Evolutionary conservation across 1,140 invertebrate genomes (phyloP).

Genomic region (Anoplophora glabripennis): DNA sequence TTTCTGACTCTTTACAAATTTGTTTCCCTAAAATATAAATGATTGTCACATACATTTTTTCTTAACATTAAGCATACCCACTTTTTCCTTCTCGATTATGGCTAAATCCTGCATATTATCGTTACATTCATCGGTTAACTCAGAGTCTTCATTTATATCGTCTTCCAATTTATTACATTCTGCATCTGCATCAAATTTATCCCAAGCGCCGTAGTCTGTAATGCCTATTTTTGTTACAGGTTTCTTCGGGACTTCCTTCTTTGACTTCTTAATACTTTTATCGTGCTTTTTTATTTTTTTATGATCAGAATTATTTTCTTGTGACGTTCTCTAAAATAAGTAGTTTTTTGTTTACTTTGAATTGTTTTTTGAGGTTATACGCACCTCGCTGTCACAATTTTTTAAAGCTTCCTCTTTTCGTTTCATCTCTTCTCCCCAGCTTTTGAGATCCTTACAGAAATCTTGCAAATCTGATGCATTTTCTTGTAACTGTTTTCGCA

Average conservation of each 20-base stretch:
- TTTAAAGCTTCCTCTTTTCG: constrained; percentile 67
- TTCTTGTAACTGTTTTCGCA: constrained; percentile 68
- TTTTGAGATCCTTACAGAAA: constrained; percentile 73
- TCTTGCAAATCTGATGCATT: constrained; percentile 71
- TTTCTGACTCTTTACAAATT: constrained; percentile 71
- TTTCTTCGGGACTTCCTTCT: constrained; percentile 47
- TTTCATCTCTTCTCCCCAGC: constrained; percentile 84
- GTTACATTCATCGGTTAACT: constrained; percentile 49
- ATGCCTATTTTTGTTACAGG: constrained; percentile 50
- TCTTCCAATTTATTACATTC: constrained; percentile 67
- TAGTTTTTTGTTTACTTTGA: constrained; percentile 49
- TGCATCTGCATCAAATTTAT: constrained; percentile 79
- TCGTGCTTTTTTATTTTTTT: constrained; percentile 54
- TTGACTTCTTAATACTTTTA: constrained; percentile 42
- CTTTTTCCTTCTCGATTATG: constrained; percentile 60
- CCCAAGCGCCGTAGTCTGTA: constrained; percentile 72
- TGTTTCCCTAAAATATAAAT: constrained; percentile 71
- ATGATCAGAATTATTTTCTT: not conserved
- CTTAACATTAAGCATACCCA: no score
- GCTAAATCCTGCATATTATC: constrained; percentile 56
- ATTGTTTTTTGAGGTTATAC: constrained; percentile 5
- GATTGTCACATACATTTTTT: no score
- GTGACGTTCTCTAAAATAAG: not conserved
- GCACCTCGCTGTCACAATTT: constrained; percentile 11
- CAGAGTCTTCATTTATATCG: constrained; percentile 51